Conservation (phyloP, 2,113 vertebrate genomes). For the Sprattus sprattus region DNA sequence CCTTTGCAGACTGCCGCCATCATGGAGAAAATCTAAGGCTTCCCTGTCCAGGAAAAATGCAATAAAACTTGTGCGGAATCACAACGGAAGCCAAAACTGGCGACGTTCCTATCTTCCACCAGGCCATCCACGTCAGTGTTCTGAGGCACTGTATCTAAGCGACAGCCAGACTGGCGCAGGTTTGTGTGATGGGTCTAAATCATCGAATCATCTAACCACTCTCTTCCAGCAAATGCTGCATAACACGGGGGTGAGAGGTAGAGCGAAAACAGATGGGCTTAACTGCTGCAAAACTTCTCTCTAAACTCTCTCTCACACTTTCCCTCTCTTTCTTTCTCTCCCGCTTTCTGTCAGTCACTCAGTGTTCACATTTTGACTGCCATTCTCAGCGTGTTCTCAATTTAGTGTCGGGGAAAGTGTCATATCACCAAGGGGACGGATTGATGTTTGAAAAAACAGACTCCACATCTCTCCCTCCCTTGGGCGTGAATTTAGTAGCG, state of each 20-base stretch:
- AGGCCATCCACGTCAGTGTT: background rate
- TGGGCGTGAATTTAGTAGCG: constrained; percentile 21
- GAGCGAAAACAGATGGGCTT: constrained; percentile 21
- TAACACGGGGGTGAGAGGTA: constrained; percentile 3
- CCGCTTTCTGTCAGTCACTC: background rate
- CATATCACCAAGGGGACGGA: constrained; percentile 2
- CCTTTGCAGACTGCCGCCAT: background rate
- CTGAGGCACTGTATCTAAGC: background rate
- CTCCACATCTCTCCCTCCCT: background rate
- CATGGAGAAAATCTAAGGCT: background rate
- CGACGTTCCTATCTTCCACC: background rate
- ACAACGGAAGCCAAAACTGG: background rate
- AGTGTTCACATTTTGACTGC: background rate
- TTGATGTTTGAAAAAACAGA: constrained; percentile 19
- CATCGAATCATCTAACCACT: constrained; percentile 1
- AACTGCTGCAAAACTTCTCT: background rate
- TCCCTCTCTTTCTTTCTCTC: background rate
- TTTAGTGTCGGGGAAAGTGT: constrained; percentile 4
- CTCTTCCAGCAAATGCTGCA: background rate
- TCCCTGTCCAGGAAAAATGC: background rate
- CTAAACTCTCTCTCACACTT: background rate
- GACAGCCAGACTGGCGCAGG: background rate
- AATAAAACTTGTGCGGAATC: background rate
- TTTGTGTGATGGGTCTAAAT: background rate
- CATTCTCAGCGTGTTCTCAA: background rate